phyloP scores from a whole-genome alignment of 2,888 invertebrate species.

The Ptilodon capucinus region DNA sequence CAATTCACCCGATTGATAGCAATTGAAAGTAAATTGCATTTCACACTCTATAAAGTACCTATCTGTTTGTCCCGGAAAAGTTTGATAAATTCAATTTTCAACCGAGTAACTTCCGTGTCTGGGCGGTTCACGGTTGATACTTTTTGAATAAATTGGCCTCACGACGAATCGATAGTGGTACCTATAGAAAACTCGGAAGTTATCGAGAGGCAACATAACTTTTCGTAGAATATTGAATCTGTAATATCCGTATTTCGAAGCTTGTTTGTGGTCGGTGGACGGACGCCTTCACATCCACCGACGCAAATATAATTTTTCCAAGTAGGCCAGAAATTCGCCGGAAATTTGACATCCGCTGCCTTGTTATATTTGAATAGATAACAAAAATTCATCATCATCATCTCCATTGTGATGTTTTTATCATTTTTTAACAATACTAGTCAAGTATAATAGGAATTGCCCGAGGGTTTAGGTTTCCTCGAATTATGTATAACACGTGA shows the following conservation, averaged over 20 bases:
- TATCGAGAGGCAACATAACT: constrained; percentile 46
- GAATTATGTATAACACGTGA: not conserved
- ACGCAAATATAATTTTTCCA: constrained; percentile 39
- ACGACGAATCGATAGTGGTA: constrained; percentile 63
- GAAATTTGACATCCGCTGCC: constrained; percentile 40
- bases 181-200: constrained; percentile 55
- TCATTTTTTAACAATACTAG: not conserved
- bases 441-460: not conserved
- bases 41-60: constrained; percentile 73
- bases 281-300: constrained; percentile 33
- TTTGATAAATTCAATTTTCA: constrained; percentile 80
- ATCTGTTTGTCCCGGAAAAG: constrained; percentile 76
- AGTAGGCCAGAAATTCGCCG: constrained; percentile 31
- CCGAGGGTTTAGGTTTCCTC: not conserved
- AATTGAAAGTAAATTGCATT: constrained; percentile 76
- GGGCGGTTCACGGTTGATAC: constrained; percentile 72
- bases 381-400: not conserved
- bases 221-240: constrained; percentile 49
- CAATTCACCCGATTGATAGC: constrained; percentile 61
- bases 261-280: constrained; percentile 41
- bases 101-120: constrained; percentile 71
- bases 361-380: constrained; percentile 16
- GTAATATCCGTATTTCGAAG: constrained; percentile 48
- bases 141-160: constrained; percentile 75
- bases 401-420: too few relatives aligned